A percentile compares a stretch with the other conserved stretches of the same genome.
Conservation (phyloP, 2,113 vertebrate genomes). For the Poeciliopsis retropinna region DNA sequence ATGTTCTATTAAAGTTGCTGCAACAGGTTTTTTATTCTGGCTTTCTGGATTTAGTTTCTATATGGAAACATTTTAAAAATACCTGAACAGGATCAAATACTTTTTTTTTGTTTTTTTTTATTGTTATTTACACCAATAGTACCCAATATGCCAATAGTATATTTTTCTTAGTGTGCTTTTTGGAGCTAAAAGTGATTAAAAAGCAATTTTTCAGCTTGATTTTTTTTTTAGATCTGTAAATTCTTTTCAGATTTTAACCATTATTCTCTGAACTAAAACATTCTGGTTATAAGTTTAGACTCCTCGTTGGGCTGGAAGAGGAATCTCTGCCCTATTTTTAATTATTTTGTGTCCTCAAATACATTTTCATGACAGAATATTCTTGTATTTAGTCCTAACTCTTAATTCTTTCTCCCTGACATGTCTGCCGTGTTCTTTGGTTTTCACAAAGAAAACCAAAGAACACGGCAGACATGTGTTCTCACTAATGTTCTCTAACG, state of each 20-base stretch:
- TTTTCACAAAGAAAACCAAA: too few relatives aligned
- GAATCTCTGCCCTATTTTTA: background rate
- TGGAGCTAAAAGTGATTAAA: background rate
- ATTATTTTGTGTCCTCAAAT: background rate
- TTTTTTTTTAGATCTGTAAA: too few relatives aligned
- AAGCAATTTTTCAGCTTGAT: too few relatives aligned
- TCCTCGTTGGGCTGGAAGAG: background rate
- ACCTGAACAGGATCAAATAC: background rate
- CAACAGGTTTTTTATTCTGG: background rate
- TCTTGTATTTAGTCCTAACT: too few relatives aligned
- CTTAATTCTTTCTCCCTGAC: too few relatives aligned
- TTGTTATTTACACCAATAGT: background rate
- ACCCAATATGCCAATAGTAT: too few relatives aligned
- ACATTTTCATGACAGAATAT: too few relatives aligned
- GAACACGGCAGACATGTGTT: too few relatives aligned
- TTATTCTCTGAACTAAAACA: too few relatives aligned
- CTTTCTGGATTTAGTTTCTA: background rate
- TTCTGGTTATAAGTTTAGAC: background rate
- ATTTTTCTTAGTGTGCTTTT: background rate
- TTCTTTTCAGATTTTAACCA: too few relatives aligned
- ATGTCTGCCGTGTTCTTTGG: too few relatives aligned
- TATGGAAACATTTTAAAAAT: background rate
- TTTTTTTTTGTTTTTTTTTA: background rate
- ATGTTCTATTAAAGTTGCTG: background rate
- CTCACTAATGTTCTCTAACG: too few relatives aligned